Evolutionary conservation across 2,797 vertebrate species (phyloP).

Genomic region (Sarcoramphus papa): DNA sequence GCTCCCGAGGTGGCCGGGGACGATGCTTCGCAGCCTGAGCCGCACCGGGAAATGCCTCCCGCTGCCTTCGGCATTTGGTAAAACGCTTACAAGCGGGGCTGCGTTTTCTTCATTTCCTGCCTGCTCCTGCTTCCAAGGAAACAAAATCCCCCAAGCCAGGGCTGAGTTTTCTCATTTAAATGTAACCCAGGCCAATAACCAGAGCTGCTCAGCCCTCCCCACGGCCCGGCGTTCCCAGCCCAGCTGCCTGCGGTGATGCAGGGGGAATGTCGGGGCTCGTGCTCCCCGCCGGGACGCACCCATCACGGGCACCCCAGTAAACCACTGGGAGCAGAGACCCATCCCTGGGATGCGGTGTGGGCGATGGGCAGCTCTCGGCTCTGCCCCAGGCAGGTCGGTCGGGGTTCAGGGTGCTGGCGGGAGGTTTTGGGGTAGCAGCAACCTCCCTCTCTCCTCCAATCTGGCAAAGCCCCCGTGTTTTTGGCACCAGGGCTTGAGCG

Average conservation of each 20-base stretch:
- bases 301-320: rapidly evolving
- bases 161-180: conserved; percentile 32
- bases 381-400: not conserved
- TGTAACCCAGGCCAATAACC: not conserved
- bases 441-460: not conserved
- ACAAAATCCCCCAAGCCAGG: conserved; percentile 39
- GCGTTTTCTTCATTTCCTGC: conserved; percentile 48
- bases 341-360: not conserved
- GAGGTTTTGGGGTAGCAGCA: not conserved
- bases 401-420: not conserved
- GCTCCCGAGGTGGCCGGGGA: not conserved
- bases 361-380: rapidly evolving
- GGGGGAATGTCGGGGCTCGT: rapidly evolving
- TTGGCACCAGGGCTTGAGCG: not conserved
- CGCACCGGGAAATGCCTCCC: not conserved
- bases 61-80: conserved; percentile 38
- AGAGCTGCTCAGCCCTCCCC: not conserved
- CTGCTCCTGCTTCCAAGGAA: conserved; percentile 42
- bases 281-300: rapidly evolving
- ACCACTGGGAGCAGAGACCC: not conserved
- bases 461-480: not conserved
- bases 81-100: not conserved
- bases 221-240: rapidly evolving
- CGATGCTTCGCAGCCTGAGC: not conserved
- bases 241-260: not conserved